Percentiles rank a stretch among this genome's conserved stretches.
phyloP scores from a whole-genome alignment of 2,113 vertebrate species.

The Leptodactylus fuscus region DNA sequence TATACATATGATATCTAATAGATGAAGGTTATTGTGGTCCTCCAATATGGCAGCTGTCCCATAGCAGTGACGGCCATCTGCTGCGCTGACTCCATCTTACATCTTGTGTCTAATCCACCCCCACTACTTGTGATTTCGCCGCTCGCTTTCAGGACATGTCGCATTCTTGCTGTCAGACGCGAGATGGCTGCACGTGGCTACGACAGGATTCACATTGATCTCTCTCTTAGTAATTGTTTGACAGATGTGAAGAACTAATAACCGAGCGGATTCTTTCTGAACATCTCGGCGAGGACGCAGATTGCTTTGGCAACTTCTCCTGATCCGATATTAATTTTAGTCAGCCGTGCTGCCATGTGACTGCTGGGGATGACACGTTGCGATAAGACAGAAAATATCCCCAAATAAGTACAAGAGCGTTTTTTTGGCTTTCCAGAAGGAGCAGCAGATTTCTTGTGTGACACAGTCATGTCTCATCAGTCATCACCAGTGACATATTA shows the following conservation, averaged over 20 bases:
- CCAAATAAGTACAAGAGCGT: conserved; percentile 49
- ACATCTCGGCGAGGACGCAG: conserved; percentile 47
- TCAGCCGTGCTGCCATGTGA: conserved; percentile 48
- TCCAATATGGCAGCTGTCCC: no score
- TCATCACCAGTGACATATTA: conserved; percentile 52
- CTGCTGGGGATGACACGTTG: not conserved
- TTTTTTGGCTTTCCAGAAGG: conserved; percentile 50
- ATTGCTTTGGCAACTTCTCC: conserved; percentile 47
- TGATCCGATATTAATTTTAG: conserved; percentile 52
- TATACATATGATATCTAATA: no score
- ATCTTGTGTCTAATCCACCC: not conserved
- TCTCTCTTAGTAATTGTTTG: conserved; percentile 51
- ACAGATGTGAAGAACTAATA: conserved; percentile 59
- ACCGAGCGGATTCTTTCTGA: conserved; percentile 34
- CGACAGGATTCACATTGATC: conserved; percentile 46
- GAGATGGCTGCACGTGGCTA: conserved; percentile 21
- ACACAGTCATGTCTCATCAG: conserved; percentile 51
- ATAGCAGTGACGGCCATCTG: no score
- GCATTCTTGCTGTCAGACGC: conserved; percentile 34
- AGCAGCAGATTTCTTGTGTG: conserved; percentile 49
- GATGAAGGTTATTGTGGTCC: no score
- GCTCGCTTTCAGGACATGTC: not conserved
- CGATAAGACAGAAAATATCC: conserved; percentile 1
- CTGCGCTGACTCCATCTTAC: no score
- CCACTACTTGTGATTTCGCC: not conserved